These are phyloP conservation scores for Tinea trinotella DNA, from an alignment of 2,888 invertebrate genomes.

Conservation along the genomic window DNA sequence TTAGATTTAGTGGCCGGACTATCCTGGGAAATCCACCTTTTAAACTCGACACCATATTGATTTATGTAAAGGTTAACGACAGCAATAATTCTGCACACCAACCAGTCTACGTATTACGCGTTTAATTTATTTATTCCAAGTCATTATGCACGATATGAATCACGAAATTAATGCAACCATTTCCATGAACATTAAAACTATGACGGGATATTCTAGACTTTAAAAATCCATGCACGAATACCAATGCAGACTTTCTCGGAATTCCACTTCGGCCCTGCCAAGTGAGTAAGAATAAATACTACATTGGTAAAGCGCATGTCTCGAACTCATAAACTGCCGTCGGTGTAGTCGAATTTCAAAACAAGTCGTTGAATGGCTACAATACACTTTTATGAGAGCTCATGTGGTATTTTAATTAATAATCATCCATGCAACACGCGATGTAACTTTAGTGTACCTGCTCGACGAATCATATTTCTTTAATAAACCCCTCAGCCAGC, in stretches of 20 bases:
- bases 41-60: slow-evolving; percentile 38
- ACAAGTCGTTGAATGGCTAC: slow-evolving; percentile 1
- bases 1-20: slow-evolving; percentile 11
- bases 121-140: slow-evolving; percentile 11
- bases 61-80: slow-evolving; percentile 27
- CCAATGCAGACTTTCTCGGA: slow-evolving; percentile 2
- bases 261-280: neutral
- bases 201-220: slow-evolving; percentile 3
- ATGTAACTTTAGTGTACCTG: neutral
- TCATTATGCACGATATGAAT: slow-evolving; percentile 11
- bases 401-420: slow-evolving; percentile 23
- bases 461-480: neutral
- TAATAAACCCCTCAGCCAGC: neutral
- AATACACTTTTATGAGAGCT: slow-evolving; percentile 20
- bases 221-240: slow-evolving; percentile 15
- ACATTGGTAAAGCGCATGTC: slow-evolving; percentile 5
- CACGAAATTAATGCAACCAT: slow-evolving; percentile 10
- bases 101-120: slow-evolving; percentile 9
- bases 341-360: slow-evolving; percentile 7
- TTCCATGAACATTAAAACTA: slow-evolving; percentile 11
- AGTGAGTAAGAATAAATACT: neutral
- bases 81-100: slow-evolving; percentile 15
- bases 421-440: slow-evolving; percentile 21
- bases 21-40: slow-evolving; percentile 38
- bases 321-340: neutral